Percentiles rank a stretch among this genome's conserved stretches.
Evolutionary conservation across 2,113 vertebrate genomes (phyloP).

Genomic region (Oncorhynchus nerka): DNA sequence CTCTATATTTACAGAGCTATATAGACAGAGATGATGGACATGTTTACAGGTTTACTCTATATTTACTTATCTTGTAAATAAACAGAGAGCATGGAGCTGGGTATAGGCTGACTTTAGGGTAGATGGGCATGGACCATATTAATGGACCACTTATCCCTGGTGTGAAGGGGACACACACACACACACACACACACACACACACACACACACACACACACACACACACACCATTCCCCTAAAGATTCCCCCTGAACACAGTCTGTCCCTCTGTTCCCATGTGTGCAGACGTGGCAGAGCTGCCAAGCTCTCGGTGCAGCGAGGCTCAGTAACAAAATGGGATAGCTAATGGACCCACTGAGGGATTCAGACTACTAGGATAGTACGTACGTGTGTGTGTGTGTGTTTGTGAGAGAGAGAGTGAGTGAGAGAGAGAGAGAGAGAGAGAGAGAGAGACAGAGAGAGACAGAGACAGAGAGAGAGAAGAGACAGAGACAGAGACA

Average conservation of each 20-base stretch:
- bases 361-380: neutral
- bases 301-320: neutral
- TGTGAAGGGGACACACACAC: neutral
- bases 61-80: too few species aligned
- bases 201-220: slow-evolving; percentile 16
- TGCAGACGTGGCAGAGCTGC: neutral
- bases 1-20: too few species aligned
- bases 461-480: neutral
- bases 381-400: neutral
- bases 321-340: neutral
- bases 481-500: neutral
- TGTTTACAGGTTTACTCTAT: too few species aligned
- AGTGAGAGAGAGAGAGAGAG: neutral
- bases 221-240: neutral
- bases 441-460: neutral
- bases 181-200: neutral
- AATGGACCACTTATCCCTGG: neutral
- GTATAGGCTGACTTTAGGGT: too few species aligned
- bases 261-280: neutral
- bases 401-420: neutral
- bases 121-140: neutral
- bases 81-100: too few species aligned
- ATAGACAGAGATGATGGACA: too few species aligned
- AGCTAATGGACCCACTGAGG: neutral
- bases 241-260: neutral